Base-by-base conservation (phyloP, 2,888 invertebrate species). In the Ochropleura leucogaster region DNA sequence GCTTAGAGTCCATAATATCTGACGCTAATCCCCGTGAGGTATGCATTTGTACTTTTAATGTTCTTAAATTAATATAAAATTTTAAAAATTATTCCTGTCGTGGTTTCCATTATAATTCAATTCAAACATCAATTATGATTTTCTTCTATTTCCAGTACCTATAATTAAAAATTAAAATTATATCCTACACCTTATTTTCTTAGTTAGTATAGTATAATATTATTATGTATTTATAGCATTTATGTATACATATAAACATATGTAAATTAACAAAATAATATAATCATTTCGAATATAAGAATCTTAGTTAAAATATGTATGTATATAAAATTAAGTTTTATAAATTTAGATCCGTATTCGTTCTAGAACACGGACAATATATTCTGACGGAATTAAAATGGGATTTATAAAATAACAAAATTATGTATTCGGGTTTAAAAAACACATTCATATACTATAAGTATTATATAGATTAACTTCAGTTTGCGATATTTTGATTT, bases 271-370 rank as follows among this genome's bases (percentile, higher is more conserved):
- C 0, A 18, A 46, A 42, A 47, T 4, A 57, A 68, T 57, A 57
- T 68, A 10, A 8, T 72, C 8, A 40, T 14, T 20, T 55, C 12
- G 1, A 20, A 20, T 55, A 8, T 8, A 16, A 44, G 7, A n/a
- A 4, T 57, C 6, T 6, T 53, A 10, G n/a, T 53, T 8, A 5
- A 46, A 67, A 16, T 71, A 46, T 12, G 40, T 57, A 69, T 0
- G 9, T 42, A 4, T 44, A 18, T n/a, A 62, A 46, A 42, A 4
- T 40, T 71, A n/a, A 49, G 12, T 47, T 53, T n/a, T 46, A 20
- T 16, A 40, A 20, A 72, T 30, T 64, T 67, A n/a, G n/a, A 46
- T 44, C 46, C 76, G 62, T 68, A 46, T 76, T 76, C 63, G 62
- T 76, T 76, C 20, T 64, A 76, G 55, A 68, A 63, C 55, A 60